A percentile compares a stretch with the other conserved stretches of the same genome.
These are phyloP conservation scores for Menidia beryllina DNA, from an alignment of 2,113 vertebrate genomes.

Conservation along the genomic window DNA sequence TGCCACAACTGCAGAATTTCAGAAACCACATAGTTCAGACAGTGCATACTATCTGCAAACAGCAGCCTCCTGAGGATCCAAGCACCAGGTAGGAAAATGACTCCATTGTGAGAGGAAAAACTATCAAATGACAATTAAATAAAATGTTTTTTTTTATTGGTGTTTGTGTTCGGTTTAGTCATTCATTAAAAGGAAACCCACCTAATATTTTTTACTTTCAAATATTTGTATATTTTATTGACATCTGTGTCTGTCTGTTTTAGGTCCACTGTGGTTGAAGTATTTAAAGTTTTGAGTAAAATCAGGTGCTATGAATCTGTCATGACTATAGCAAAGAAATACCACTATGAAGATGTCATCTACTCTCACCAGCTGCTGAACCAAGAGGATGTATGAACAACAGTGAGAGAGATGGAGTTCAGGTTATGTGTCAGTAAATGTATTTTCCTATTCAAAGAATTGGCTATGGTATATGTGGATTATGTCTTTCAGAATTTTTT, in stretches of 20 bases:
- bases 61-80: conserved; percentile 59
- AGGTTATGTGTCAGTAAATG: neutral
- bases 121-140: neutral
- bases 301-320: conserved; percentile 85
- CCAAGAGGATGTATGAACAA: conserved; percentile 50
- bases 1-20: conserved; percentile 87
- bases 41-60: conserved; percentile 76
- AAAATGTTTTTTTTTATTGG: neutral
- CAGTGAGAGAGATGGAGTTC: neutral
- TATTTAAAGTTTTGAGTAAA: conserved; percentile 85
- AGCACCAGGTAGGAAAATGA: conserved; percentile 65
- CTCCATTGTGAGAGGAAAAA: neutral
- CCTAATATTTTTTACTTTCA: too few relatives aligned
- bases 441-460: neutral
- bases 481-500: neutral
- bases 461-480: neutral
- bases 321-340: conserved; percentile 82
- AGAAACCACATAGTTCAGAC: conserved; percentile 85
- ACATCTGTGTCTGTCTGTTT: neutral
- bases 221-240: too few relatives aligned
- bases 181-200: too few relatives aligned
- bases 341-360: conserved; percentile 83
- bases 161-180: too few relatives aligned
- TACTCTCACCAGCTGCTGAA: conserved; percentile 75
- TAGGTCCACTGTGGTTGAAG: conserved; percentile 85